Percentiles rank a stretch among this genome's conserved stretches.
Evolutionary conservation across 2,113 vertebrate genomes (phyloP).

Genomic region (Octodon degus): DNA sequence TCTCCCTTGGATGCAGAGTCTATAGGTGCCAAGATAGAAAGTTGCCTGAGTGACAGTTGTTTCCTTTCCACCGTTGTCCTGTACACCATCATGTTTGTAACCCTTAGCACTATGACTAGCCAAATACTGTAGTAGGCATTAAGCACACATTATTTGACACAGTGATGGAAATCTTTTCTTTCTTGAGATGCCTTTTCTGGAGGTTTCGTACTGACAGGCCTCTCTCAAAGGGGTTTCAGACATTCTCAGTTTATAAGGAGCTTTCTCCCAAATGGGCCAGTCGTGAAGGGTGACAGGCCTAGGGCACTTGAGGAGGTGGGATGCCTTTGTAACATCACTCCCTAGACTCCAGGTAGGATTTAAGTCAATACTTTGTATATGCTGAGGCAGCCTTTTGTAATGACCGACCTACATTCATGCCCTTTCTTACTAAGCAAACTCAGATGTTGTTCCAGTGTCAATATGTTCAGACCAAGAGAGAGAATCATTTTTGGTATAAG

Average conservation of each 20-base stretch:
- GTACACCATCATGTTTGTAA: not conserved
- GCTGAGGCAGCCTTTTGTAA: not conserved
- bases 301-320: not conserved
- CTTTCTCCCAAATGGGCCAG: too few species aligned
- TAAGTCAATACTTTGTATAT: not conserved
- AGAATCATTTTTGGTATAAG: not conserved
- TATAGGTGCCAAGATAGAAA: fast-evolving
- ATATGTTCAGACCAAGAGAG: too few species aligned
- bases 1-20: not conserved
- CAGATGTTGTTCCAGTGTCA: not conserved
- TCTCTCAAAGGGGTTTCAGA: not conserved
- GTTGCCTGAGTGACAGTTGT: not conserved
- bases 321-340: not conserved
- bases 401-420: not conserved
- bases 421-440: not conserved
- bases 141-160: not conserved
- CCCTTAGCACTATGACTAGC: not conserved
- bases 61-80: not conserved
- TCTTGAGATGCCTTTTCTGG: not conserved
- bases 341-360: not conserved
- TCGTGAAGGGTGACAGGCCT: not conserved
- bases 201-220: not conserved
- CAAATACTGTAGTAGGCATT: not conserved
- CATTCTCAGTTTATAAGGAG: not conserved
- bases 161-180: not conserved